Base-by-base conservation (phyloP, 2,797 vertebrate species). In the Sylvilagus floridanus region DNA sequence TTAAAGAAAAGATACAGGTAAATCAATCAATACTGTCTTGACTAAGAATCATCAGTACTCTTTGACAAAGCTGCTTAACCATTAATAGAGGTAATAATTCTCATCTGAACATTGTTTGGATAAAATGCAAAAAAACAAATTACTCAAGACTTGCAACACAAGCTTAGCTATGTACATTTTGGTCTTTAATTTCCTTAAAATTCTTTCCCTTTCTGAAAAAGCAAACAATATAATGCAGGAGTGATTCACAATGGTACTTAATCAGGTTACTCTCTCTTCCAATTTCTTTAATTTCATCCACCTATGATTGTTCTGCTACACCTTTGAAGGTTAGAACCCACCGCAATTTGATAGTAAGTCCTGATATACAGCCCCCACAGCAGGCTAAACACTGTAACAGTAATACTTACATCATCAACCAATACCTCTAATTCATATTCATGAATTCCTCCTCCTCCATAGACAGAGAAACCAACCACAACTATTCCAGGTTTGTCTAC, bases 381-480 rank as follows among this genome's bases (percentile, higher is more conserved):
- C 47, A 92, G 69, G 76, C 89, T 57, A 12, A 93, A 88, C 66
- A 63, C 84, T 88, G 4, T 32, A 90, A 24, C 79, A 82, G 8
- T 4, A 52, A 26, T 89, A 98, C 99, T 99, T 98, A 99, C 99
- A 97, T 99, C 99, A 97, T 99, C 99, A 89, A 99, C 99, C 52
- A 99, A 98, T 90, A 99, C 99, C 90, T 99, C 99, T 84, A 99
- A 97, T 92, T 99, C 99, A 94, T 99, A 99, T 97, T 99, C 99
- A 93, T 99, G 99, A 98, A 99, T 99, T 95, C 99, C 99, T 54
- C 99, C 99, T 97, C 99, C 99, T 90, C 99, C 99, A 5, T 99
- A 99, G 86, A 99, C 99, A 84, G 99, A 99, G 98, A 99, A 99
- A 26, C 99, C 99, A 89, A 99, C 99, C 90, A 99, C 99, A 96